Evolutionary conservation across 2,888 invertebrate species (phyloP).

Genomic region (Tenthredo livida): DNA sequence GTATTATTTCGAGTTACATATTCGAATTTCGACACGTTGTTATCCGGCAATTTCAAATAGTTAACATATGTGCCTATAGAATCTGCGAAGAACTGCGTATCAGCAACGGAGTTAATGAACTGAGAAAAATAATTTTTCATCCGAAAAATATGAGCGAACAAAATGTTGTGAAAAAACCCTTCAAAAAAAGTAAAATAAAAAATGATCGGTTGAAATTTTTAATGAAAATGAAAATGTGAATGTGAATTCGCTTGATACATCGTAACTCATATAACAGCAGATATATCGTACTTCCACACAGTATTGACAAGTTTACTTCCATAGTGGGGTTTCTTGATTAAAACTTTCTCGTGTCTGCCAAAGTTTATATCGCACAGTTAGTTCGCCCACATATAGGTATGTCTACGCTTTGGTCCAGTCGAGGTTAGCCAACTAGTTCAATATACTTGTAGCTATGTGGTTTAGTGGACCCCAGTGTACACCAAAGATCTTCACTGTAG

Average conservation of each 20-base stretch:
- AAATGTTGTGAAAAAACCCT: neutral
- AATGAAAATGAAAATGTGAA: neutral
- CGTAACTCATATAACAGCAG: too few relatives aligned
- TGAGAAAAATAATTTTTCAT: neutral
- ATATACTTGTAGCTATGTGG: neutral
- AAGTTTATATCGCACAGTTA: constrained; percentile 38
- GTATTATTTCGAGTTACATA: neutral
- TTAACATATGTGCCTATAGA: neutral
- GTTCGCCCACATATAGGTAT: neutral
- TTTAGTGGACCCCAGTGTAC: neutral
- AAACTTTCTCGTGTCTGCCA: constrained; percentile 26
- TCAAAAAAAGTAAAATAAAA: neutral
- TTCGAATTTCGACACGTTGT: neutral
- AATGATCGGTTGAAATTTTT: neutral
- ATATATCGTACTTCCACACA: neutral
- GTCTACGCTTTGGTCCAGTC: constrained; percentile 13
- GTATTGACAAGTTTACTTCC: constrained; percentile 32
- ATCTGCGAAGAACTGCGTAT: neutral
- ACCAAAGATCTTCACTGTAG: neutral
- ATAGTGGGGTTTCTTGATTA: constrained; percentile 40
- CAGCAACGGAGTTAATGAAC: neutral
- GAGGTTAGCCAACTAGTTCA: neutral
- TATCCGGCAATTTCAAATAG: neutral
- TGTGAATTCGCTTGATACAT: neutral
- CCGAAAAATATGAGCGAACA: neutral